Conservation (phyloP, 2,113 vertebrate species). For the Scolopax mira region DNA sequence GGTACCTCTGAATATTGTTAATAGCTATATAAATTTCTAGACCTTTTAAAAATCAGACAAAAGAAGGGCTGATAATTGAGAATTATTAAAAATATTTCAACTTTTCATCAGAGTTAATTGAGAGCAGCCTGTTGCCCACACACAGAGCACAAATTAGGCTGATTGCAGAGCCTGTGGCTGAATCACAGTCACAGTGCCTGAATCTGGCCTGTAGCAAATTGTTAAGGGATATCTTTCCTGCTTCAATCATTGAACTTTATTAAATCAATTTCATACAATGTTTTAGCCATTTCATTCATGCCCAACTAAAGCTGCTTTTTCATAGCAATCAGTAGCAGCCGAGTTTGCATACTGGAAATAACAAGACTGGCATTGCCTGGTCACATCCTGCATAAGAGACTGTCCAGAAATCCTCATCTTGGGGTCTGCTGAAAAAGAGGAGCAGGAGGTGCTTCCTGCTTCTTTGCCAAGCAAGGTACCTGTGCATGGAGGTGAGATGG, state of each 20-base stretch:
- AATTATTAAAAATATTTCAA: neutral
- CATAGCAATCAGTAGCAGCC: neutral
- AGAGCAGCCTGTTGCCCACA: neutral
- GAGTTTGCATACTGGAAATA: neutral
- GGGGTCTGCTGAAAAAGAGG: neutral
- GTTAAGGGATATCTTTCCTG: conserved; percentile 20
- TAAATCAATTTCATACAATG: conserved; percentile 28
- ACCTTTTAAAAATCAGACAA: neutral
- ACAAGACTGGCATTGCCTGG: neutral
- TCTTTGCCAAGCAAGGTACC: neutral
- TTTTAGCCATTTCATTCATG: conserved; percentile 18
- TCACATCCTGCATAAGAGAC: neutral
- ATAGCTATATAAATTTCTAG: neutral
- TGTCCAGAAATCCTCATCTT: neutral
- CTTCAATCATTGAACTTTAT: conserved; percentile 39
- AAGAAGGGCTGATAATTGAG: neutral
- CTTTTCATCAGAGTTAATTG: conserved; percentile 27
- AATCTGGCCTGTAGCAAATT: conserved; percentile 18
- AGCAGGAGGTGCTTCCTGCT: neutral
- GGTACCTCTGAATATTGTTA: neutral
- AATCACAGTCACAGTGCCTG: conserved; percentile 39
- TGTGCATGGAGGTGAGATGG: neutral
- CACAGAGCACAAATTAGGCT: neutral
- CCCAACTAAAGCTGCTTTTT: neutral
- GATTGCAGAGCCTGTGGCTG: neutral